Conservation (phyloP, 2,888 invertebrate genomes). For the Drosophila subquinaria region DNA sequence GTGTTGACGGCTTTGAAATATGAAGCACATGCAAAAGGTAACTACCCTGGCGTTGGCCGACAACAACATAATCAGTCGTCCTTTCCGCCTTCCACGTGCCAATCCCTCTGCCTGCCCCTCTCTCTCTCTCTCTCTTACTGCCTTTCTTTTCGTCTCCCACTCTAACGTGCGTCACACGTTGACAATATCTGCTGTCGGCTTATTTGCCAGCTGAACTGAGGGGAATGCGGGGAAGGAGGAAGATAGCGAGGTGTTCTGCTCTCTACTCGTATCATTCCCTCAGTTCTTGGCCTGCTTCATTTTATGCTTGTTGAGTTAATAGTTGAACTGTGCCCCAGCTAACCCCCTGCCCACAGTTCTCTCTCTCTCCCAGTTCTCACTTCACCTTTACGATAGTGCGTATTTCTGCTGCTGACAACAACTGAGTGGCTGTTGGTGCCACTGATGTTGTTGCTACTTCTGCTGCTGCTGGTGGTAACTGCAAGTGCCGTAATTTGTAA, state of each 20-base stretch:
- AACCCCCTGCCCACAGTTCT: neutral
- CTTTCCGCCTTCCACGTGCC: neutral
- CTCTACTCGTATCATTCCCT: slow-evolving; percentile 23
- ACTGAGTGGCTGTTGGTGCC: slow-evolving; percentile 22
- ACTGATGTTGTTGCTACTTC: neutral
- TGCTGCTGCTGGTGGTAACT: slow-evolving; percentile 43
- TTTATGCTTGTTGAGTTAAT: slow-evolving; percentile 82
- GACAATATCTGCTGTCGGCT: slow-evolving; percentile 78
- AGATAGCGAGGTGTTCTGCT: slow-evolving; percentile 13
- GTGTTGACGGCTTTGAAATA: slow-evolving; percentile 81
- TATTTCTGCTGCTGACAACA: slow-evolving; percentile 12
- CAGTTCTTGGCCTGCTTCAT: slow-evolving; percentile 67
- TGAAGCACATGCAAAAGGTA: slow-evolving; percentile 73
- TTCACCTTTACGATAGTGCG: slow-evolving; percentile 15
- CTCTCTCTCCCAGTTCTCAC: neutral
- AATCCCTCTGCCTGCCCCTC: neutral
- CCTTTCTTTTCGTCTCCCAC: too few relatives aligned
- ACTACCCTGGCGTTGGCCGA: slow-evolving; percentile 43
- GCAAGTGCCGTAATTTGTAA: slow-evolving; percentile 81
- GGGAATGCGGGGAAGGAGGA: slow-evolving; percentile 22
- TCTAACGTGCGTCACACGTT: slow-evolving; percentile 52
- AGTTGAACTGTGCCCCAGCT: slow-evolving; percentile 56
- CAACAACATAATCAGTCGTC: slow-evolving; percentile 59
- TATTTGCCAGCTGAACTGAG: slow-evolving; percentile 67
- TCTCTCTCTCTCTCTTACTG: neutral